phyloP scores from a whole-genome alignment of 2,888 invertebrate genomes.

The Venusia cambrica region DNA sequence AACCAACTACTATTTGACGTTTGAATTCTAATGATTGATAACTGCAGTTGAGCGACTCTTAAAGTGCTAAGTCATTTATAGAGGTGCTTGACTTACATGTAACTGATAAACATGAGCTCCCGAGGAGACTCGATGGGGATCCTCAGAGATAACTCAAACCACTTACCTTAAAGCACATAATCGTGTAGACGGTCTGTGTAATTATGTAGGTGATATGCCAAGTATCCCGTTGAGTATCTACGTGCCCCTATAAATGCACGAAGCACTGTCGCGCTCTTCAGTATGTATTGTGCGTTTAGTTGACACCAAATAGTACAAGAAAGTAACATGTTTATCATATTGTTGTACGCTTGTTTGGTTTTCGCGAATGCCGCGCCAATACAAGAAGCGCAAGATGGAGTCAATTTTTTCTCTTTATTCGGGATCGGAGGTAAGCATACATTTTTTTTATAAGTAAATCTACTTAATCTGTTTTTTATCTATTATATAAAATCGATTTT shows the following conservation, averaged over 20 bases:
- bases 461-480: too few relatives aligned
- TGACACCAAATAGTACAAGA: conserved; percentile 17
- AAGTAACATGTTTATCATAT: conserved; percentile 25
- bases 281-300: conserved; percentile 31
- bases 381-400: conserved; percentile 32
- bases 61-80: conserved; percentile 7
- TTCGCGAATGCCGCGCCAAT: conserved; percentile 38
- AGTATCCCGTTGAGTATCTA: conserved; percentile 41
- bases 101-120: conserved; percentile 31
- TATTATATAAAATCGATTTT: too few relatives aligned
- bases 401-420: conserved; percentile 23
- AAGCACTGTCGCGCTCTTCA: conserved; percentile 28
- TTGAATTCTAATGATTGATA: background rate
- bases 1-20: conserved; percentile 3
- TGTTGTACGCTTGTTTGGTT: conserved; percentile 28
- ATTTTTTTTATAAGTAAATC: too few relatives aligned
- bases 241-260: conserved; percentile 36
- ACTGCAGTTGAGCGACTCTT: conserved; percentile 1
- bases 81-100: conserved; percentile 22
- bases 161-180: conserved; percentile 49
- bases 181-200: conserved; percentile 48
- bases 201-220: conserved; percentile 54
- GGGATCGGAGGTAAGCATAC: conserved; percentile 23
- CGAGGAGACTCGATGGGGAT: conserved; percentile 45
- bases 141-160: conserved; percentile 48